Conservation (phyloP, 1,140 invertebrate genomes). For the Oncopodura yosiiana region DNA sequence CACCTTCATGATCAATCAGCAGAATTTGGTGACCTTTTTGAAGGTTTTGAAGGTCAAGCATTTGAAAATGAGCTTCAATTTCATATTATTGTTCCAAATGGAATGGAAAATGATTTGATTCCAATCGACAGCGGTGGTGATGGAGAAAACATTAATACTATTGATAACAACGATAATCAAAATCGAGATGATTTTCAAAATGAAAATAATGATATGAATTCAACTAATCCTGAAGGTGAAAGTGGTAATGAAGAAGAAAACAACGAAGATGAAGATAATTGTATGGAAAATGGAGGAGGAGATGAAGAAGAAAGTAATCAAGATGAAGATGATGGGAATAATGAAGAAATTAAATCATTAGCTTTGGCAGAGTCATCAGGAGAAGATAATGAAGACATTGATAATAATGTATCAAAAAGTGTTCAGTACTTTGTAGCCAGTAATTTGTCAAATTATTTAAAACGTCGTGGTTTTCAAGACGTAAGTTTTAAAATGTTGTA, state of each 20-base stretch:
- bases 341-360: not conserved
- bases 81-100: too few species aligned
- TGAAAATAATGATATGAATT: too few species aligned
- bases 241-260: not conserved
- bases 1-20: too few species aligned
- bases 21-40: too few species aligned
- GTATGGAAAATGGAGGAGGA: not conserved
- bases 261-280: slow-evolving; percentile 3
- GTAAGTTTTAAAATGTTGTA: not conserved
- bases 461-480: not conserved
- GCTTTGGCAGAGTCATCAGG: not conserved
- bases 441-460: slow-evolving; percentile 9
- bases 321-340: not conserved
- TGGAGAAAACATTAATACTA: not conserved
- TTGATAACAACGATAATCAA: not conserved
- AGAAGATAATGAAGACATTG: not conserved
- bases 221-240: too few species aligned
- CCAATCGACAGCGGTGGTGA: not conserved
- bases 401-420: not conserved
- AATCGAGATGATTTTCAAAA: too few species aligned
- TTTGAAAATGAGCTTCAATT: too few species aligned
- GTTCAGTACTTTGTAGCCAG: not conserved
- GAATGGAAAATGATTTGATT: not conserved
- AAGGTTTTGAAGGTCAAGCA: too few species aligned
- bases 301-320: not conserved